Conservation (phyloP, 2,113 vertebrate genomes). For the Calidris pygmaea region DNA sequence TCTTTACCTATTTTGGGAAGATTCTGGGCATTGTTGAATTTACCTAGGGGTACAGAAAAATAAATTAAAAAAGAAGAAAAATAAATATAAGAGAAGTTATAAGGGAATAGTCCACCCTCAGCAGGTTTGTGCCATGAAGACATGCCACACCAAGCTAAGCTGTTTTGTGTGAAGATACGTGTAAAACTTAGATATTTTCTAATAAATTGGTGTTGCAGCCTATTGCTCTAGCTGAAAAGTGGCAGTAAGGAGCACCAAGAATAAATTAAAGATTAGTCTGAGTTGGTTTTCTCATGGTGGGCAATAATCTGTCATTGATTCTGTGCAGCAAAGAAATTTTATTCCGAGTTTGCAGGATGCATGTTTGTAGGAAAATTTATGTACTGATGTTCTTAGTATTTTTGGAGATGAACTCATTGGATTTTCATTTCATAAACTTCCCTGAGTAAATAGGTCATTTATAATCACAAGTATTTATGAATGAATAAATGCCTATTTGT, state of each 20-base stretch:
- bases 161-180: neutral
- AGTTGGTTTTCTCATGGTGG: neutral
- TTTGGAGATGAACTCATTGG: neutral
- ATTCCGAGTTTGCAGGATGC: neutral
- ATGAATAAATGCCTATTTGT: neutral
- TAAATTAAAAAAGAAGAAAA: neutral
- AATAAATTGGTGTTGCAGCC: neutral
- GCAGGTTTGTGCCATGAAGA: neutral
- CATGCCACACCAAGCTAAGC: neutral
- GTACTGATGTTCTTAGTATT: neutral
- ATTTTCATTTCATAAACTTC: neutral
- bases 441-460: neutral
- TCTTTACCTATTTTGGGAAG: neutral
- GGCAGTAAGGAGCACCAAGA: neutral
- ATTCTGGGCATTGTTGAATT: neutral
- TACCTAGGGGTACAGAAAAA: neutral
- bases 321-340: neutral
- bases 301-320: neutral
- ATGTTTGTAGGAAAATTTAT: neutral
- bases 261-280: neutral
- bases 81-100: neutral
- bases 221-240: neutral
- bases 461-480: conserved; percentile 1
- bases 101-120: accelerated
- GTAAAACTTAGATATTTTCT: neutral